phyloP scores from a whole-genome alignment of 1,140 invertebrate species.

The Microvelia longipes region DNA sequence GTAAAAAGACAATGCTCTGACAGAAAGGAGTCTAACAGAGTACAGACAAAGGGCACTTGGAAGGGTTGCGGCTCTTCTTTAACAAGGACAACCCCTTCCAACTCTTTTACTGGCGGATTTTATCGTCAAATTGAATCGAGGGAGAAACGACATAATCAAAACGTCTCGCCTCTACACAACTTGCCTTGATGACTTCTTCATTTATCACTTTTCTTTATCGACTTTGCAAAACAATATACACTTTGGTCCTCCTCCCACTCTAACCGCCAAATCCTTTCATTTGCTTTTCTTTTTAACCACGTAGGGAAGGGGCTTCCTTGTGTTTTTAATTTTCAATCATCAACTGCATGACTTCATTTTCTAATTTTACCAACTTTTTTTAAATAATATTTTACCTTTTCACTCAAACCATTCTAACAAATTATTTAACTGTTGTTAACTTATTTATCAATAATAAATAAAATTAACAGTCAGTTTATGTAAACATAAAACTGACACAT shows the following conservation, averaged over 20 bases:
- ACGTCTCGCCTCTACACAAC: slow-evolving; percentile 8
- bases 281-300: no score
- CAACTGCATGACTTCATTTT: no score
- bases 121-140: slow-evolving; percentile 14
- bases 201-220: slow-evolving; percentile 13
- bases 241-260: no score
- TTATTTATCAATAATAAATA: no score
- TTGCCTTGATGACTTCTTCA: slow-evolving; percentile 6
- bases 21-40: neutral
- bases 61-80: neutral
- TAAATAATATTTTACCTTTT: no score
- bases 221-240: slow-evolving; percentile 1
- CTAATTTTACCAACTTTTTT: no score
- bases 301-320: no score
- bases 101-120: slow-evolving; percentile 5
- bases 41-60: slow-evolving; percentile 4
- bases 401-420: no score
- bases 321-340: no score
- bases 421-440: no score
- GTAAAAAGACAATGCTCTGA: neutral
- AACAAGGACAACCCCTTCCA: neutral
- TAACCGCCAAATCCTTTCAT: neutral
- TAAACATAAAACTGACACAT: no score
- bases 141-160: slow-evolving; percentile 12
- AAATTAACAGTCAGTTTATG: no score